Percentiles rank a stretch among this genome's conserved stretches.
These are phyloP conservation scores for Epinephelus malabaricus DNA, from an alignment of 2,797 vertebrate species.

Conservation along the genomic window DNA sequence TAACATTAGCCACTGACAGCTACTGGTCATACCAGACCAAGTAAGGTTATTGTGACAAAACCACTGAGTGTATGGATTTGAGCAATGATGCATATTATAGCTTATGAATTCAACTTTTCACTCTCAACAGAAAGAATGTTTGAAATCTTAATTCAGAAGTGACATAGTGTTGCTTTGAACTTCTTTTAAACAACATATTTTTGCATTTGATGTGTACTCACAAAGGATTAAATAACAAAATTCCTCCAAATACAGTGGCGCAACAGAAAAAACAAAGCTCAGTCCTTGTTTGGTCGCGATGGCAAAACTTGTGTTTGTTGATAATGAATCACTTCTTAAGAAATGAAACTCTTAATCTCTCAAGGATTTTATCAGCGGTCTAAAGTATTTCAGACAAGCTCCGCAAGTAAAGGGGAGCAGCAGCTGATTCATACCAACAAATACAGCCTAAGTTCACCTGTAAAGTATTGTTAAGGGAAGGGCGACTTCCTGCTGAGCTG, in stretches of 20 bases:
- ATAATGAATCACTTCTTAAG: conserved; percentile 13
- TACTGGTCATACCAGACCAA: not conserved
- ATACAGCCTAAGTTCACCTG: conserved; percentile 4
- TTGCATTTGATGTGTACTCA: not conserved
- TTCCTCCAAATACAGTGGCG: not conserved
- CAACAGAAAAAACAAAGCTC: not conserved
- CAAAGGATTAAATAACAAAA: not conserved
- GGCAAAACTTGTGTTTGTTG: conserved; percentile 1
- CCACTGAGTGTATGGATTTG: not conserved
- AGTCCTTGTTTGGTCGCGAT: not conserved
- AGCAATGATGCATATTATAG: not conserved
- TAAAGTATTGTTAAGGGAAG: not conserved
- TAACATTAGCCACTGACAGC: not conserved
- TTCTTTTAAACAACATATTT: not conserved
- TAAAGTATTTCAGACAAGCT: conserved; percentile 23
- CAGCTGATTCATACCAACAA: not conserved
- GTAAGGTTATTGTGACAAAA: not conserved
- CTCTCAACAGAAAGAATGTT: not conserved
- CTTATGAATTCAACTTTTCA: not conserved
- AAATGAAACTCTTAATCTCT: conserved; percentile 9
- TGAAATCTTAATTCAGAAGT: not conserved
- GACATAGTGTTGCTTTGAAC: not conserved
- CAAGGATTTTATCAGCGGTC: not conserved
- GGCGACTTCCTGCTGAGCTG: not conserved
- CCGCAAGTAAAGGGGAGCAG: not conserved